These are phyloP conservation scores for Tangara arthus DNA, from an alignment of 2,797 vertebrate genomes.

Conservation along the genomic window DNA sequence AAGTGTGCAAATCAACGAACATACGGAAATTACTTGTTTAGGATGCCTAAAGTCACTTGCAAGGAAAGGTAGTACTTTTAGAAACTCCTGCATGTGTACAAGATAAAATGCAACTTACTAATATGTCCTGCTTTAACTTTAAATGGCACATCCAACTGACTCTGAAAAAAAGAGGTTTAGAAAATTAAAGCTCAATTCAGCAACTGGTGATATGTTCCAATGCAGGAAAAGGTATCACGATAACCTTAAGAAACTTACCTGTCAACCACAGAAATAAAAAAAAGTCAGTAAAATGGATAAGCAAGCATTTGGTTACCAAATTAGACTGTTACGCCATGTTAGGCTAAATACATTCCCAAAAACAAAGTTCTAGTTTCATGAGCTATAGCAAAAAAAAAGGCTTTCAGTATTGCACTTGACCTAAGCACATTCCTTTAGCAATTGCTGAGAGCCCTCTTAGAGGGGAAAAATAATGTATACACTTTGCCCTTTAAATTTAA, in stretches of 20 bases:
- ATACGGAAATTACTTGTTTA: neutral
- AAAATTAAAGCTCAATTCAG: neutral
- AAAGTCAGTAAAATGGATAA: neutral
- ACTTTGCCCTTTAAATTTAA: neutral
- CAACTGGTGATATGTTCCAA: neutral
- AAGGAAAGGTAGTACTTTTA: neutral
- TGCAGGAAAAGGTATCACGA: neutral
- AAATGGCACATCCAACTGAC: constrained; percentile 95
- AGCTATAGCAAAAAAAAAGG: neutral
- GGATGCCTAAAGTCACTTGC: neutral
- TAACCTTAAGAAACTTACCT: neutral
- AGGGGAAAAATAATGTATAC: neutral
- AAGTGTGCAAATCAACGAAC: neutral
- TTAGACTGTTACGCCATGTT: neutral
- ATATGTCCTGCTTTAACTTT: constrained; percentile 96
- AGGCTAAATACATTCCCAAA: neutral
- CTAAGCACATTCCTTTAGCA: neutral
- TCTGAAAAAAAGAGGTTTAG: constrained; percentile 75
- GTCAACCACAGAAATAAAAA: neutral
- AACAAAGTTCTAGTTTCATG: neutral
- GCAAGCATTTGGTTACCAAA: neutral
- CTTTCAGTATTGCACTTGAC: neutral
- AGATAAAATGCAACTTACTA: constrained; percentile 78
- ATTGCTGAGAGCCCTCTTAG: neutral
- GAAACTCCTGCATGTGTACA: neutral